Percentiles rank a stretch among this genome's conserved stretches.
phyloP scores from a whole-genome alignment of 2,797 vertebrate species.

The Danio aesculapii region DNA sequence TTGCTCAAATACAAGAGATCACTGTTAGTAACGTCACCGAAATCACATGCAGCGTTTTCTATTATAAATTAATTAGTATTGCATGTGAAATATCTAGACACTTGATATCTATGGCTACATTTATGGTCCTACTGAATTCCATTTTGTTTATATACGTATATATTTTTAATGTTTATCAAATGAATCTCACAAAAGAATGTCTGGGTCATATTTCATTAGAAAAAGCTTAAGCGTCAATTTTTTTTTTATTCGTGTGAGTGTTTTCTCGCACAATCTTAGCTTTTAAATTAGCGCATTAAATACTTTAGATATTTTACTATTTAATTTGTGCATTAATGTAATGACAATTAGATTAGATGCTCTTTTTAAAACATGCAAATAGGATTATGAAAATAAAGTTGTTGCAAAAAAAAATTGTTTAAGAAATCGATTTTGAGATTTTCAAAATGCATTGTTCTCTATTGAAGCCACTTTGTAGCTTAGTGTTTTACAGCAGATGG shows the following conservation, averaged over 20 bases:
- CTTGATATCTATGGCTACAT: background rate
- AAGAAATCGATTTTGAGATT: too few species aligned
- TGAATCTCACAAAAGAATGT: background rate
- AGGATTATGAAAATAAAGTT: too few species aligned
- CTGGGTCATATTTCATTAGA: background rate
- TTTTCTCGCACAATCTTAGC: background rate
- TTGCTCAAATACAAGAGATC: conserved; percentile 22
- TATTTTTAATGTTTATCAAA: background rate
- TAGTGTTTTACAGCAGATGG: too few species aligned
- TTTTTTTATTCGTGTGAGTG: background rate
- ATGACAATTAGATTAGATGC: background rate
- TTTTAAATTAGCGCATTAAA: background rate
- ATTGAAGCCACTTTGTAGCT: too few species aligned
- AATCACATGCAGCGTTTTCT: conserved; percentile 5
- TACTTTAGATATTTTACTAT: background rate
- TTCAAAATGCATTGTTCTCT: too few species aligned
- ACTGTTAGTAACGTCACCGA: background rate
- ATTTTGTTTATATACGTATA: background rate
- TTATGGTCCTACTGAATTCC: background rate
- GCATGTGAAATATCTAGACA: conserved; percentile 27
- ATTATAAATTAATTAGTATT: background rate
- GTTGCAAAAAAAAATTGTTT: too few species aligned
- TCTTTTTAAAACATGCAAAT: too few species aligned
- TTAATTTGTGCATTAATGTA: background rate
- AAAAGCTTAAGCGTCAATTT: background rate